Evolutionary conservation across 2,113 vertebrate species (phyloP).

Genomic region (Nymphicus hollandicus): DNA sequence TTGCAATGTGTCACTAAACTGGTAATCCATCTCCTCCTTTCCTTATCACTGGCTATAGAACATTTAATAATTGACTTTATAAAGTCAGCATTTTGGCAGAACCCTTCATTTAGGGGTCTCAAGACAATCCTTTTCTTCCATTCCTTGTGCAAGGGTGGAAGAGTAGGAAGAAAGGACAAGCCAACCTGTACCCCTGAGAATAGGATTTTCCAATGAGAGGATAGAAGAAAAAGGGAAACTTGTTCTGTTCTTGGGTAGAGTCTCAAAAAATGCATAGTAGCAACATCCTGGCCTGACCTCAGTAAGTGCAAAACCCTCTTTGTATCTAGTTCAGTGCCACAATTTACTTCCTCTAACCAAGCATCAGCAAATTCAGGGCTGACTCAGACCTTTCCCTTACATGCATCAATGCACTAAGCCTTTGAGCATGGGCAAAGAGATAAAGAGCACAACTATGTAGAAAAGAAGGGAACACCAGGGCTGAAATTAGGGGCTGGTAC

Average conservation of each 20-base stretch:
- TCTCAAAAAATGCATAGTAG: not conserved
- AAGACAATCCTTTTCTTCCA: not conserved
- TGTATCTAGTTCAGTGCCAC: not conserved
- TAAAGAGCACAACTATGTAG: not conserved
- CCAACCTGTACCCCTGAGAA: not conserved
- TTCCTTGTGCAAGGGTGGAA: not conserved
- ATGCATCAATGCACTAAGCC: not conserved
- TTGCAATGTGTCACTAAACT: slow-evolving; percentile 53
- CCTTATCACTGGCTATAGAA: slow-evolving; percentile 42
- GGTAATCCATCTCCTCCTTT: slow-evolving; percentile 48
- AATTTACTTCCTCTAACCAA: not conserved
- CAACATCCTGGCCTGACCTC: not conserved
- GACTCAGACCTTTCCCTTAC: not conserved
- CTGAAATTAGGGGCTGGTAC: not conserved
- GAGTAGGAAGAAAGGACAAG: not conserved
- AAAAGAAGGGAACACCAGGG: not conserved
- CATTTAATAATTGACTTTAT: slow-evolving; percentile 69
- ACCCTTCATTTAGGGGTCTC: slow-evolving; percentile 42
- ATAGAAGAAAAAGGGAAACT: not conserved
- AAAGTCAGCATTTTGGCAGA: slow-evolving; percentile 50
- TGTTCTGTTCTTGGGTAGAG: not conserved
- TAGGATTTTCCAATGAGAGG: not conserved
- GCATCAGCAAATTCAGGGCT: not conserved
- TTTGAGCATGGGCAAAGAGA: not conserved
- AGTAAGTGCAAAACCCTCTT: not conserved